Percentiles rank a stretch among this genome's conserved stretches.
Conservation (phyloP, 1,140 invertebrate genomes). For the Hirudo medicinalis region DNA sequence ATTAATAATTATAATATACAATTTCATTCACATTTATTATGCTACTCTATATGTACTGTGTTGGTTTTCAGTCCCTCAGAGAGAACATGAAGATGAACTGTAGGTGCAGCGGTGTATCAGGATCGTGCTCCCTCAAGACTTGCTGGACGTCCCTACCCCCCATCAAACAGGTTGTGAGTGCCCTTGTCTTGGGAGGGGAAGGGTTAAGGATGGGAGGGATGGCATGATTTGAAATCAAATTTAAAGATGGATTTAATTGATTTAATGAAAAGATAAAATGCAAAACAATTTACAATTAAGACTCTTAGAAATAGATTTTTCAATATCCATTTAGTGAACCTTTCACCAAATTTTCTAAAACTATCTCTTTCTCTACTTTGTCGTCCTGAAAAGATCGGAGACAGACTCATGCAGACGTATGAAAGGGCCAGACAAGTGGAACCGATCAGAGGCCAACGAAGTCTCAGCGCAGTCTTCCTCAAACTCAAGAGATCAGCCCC, state of each 20-base stretch:
- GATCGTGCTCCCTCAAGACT: slow-evolving; percentile 83
- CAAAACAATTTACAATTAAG: too few relatives aligned
- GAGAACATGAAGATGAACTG: slow-evolving; percentile 46
- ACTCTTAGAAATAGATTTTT: too few relatives aligned
- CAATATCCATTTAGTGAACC: too few relatives aligned
- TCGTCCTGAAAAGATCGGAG: neutral
- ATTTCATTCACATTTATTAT: too few relatives aligned
- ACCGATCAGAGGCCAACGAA: neutral
- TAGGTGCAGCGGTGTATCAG: slow-evolving; percentile 91
- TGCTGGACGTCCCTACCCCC: slow-evolving; percentile 82
- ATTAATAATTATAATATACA: too few relatives aligned
- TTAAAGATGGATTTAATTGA: too few relatives aligned
- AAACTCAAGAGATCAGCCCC: slow-evolving; percentile 11
- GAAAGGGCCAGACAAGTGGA: neutral
- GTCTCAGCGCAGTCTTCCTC: neutral
- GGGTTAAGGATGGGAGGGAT: too few relatives aligned
- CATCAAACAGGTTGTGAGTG: slow-evolving; percentile 54
- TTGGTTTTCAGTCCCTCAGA: slow-evolving; percentile 35
- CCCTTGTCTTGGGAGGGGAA: too few relatives aligned
- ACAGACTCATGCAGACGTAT: neutral
- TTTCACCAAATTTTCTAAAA: slow-evolving; percentile 45
- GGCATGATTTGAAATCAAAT: too few relatives aligned
- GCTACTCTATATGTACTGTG: too few relatives aligned
- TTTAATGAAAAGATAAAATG: too few relatives aligned
- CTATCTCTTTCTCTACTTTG: too few relatives aligned